Base-by-base conservation (phyloP, 2,888 invertebrate genomes). In the Aleiodes alternator region DNA sequence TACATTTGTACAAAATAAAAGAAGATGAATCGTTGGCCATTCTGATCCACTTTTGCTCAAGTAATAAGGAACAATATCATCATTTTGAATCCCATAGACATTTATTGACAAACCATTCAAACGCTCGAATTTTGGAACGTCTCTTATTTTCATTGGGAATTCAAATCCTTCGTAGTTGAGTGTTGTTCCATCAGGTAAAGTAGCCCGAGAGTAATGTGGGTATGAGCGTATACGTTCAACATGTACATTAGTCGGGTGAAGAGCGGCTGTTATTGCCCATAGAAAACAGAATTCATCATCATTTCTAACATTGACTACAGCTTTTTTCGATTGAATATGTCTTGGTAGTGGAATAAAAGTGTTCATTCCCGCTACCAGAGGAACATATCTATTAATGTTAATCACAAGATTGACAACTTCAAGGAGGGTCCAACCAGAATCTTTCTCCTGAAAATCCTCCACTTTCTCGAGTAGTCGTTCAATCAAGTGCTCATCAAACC, bases 261-360 rank as follows among this genome's bases (percentile, higher is more conserved):
- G 23, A 23, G 23, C 23, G 23, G 23, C 23, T 23, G 23, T 23
- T 23, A 23, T 23, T 23, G 23, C 23, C 23, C 23, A 23, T 23
- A 23, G 2, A 2, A 23, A 23, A 23, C 23, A 23, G 2, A 2
- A 23, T 23, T 23, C 23, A 2, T 23, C 23, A 23, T 23, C 69
- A 72, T 83, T 83, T 74, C 78, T 53, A 4, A 84, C 77, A 68
- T 84, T 82, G 23, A 82, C 73, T 11, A 82, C 80, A 43, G 79
- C 80, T 68, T 75, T 70, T 61, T 79, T 83, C 4, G 69, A 66
- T 70, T 78, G 76, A 5, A 80, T 78, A 43, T 80, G 43, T 14
- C 34, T 5, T 5, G 80, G 80, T 66, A 81, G 50, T 5, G 74
- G 31, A 12, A 78, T 61, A 64, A 69, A 82, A 29, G 81, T 82